Evolutionary conservation across 2,888 invertebrate species (phyloP), one percentile per base, ranked within the genome.

Genomic region (Andrena bicolor): DNA sequence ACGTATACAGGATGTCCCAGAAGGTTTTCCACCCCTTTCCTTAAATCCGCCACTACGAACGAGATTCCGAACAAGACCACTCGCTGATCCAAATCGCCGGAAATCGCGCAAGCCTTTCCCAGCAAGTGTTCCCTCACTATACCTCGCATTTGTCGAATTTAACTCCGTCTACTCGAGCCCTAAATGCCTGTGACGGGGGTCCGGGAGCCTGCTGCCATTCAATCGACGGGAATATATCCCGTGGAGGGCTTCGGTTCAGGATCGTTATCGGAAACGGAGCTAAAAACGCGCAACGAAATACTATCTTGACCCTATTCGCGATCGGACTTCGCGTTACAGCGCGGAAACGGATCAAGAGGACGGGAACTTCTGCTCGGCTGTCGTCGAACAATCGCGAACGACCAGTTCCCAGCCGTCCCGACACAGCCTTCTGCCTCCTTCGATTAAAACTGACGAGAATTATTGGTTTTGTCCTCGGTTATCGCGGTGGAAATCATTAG

Each of bases 91-190:
- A 28, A 2, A 2, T 51, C 10, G 35, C 20, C 35, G 13, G 26
- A 61, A 64, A 49, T n/a, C 32, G 26, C 8, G 51, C 58, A 6
- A 60, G 28, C 51, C 51, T 75, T 51, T 51, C 48, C 23, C 56
- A 28, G 61, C 41, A 23, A 63, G 16, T n/a, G 28, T 20, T 51
- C 71, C 23, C 72, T 81, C 80, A 74, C 72, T 81, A 78, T 74
- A 80, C 61, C 56, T 63, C 53, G 73, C 66, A 80, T 84, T 83
- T 70, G 80, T 80, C 80, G 84, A 75, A 84, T 77, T 84, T 77
- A 70, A 76, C 65, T 76, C 70, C 60, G 28, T 23, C 60, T 41
- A 53, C 70, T 65, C 53, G 70, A 71, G 66, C 53, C 53, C 61
- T 48, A 61, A 76, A 80, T 76, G 65, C 51, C 58, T n/a, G n/a